Percentiles rank a stretch among this genome's conserved stretches.
Conservation (phyloP, 2,888 invertebrate genomes). For the Anticlea derivata region DNA sequence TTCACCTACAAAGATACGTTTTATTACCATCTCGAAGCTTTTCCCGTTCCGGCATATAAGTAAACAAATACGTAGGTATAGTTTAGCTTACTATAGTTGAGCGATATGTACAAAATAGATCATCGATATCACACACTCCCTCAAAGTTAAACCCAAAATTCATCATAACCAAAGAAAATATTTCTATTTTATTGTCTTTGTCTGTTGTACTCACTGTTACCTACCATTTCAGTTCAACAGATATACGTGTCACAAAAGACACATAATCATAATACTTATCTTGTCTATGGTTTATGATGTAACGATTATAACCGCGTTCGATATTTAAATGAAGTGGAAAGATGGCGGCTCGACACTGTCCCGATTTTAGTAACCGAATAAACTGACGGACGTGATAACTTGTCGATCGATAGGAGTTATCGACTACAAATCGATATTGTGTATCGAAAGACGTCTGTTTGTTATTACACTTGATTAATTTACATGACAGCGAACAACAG, state of each 20-base stretch:
- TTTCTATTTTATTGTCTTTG: not conserved
- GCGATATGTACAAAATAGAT: too few species aligned
- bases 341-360: slow-evolving; percentile 25
- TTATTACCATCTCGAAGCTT: too few species aligned
- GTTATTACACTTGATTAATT: too few species aligned
- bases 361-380: slow-evolving; percentile 22
- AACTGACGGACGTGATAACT: slow-evolving; percentile 32
- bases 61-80: too few species aligned
- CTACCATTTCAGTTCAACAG: slow-evolving; percentile 3
- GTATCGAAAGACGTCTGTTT: slow-evolving; percentile 23
- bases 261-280: slow-evolving; percentile 33
- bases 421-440: slow-evolving; percentile 30
- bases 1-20: too few species aligned
- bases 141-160: too few species aligned
- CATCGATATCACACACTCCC: too few species aligned
- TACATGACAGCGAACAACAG: too few species aligned
- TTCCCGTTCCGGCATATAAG: too few species aligned
- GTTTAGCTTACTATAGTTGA: too few species aligned
- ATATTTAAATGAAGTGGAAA: slow-evolving; percentile 57
- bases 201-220: too few species aligned
- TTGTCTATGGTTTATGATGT: slow-evolving; percentile 41
- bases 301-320: slow-evolving; percentile 52
- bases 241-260: slow-evolving; percentile 30
- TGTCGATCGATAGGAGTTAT: slow-evolving; percentile 25
- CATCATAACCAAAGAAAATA: too few species aligned